A percentile compares a stretch with the other conserved stretches of the same genome.
These are phyloP conservation scores for Chaetura pelagica DNA, from an alignment of 2,113 vertebrate genomes.

Conservation along the genomic window DNA sequence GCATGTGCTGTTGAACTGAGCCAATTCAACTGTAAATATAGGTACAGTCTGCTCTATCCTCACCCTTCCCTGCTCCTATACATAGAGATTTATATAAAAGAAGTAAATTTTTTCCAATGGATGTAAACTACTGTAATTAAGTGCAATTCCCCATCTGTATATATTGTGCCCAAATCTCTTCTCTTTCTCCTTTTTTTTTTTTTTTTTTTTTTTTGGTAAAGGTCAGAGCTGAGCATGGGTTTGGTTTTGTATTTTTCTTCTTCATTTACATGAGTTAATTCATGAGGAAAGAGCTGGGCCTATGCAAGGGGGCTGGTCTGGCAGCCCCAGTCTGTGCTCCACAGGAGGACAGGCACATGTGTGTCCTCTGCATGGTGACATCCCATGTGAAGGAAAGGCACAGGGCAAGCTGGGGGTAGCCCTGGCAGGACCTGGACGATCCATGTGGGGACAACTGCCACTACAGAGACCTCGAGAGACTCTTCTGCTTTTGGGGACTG, in stretches of 20 bases:
- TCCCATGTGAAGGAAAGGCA: neutral
- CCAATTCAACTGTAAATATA: slow-evolving; percentile 79
- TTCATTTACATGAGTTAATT: neutral
- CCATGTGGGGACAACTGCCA: accelerated
- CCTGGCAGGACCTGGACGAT: neutral
- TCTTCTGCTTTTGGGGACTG: neutral
- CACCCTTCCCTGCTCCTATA: neutral
- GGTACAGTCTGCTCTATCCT: slow-evolving; percentile 42
- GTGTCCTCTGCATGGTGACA: neutral
- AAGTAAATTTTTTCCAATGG: slow-evolving; percentile 80
- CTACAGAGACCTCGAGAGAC: accelerated
- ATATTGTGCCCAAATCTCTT: slow-evolving; percentile 65
- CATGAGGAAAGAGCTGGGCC: neutral
- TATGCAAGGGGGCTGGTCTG: neutral
- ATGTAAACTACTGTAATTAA: slow-evolving; percentile 83
- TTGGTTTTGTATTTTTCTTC: slow-evolving; percentile 29
- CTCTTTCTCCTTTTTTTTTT: neutral
- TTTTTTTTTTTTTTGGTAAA: slow-evolving; percentile 51
- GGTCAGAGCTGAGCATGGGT: slow-evolving; percentile 52
- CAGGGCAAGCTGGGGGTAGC: accelerated
- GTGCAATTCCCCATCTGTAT: slow-evolving; percentile 80
- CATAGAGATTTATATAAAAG: slow-evolving; percentile 79
- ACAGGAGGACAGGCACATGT: neutral
- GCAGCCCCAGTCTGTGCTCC: neutral
- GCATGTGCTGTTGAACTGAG: slow-evolving; percentile 77